Base-by-base conservation (phyloP, 2,888 invertebrate genomes). In the Busseola fusca region DNA sequence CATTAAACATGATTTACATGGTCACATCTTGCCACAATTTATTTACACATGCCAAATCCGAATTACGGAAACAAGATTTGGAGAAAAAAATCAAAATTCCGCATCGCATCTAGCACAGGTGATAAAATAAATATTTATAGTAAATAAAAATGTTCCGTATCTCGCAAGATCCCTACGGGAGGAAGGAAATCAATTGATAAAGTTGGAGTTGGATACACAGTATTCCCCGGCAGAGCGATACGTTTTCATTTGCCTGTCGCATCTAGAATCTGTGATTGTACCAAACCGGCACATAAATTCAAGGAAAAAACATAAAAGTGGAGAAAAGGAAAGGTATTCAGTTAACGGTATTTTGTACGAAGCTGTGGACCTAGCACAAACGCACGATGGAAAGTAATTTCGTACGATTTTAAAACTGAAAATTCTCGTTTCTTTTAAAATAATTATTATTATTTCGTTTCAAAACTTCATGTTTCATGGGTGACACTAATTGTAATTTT, bases 181-280 rank as follows among this genome's bases (percentile, higher is more conserved):
- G 82, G 82, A 86, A 87, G 88, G 87, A 88, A 91, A 92, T 92
- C 92, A 92, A 92, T 92, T 92, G 91, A 90, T 90, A 91, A 91
- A 91, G 89, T 91, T 90, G 86, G 87, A 85, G 89, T 90, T 89
- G 86, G 87, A 85, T 86, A 86, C 85, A 84, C 71, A 72, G 84
- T 78, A 85, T 81, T 87, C 88, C 90, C 89, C 89, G 64, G 78
- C 72, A 86, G 91, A 84, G 83, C 90, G 85, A 92, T 92, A 87
- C 87, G 87, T 92, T 92, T 90, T 91, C 91, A 92, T 92, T 92
- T 90, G 89, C 87, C 81, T 86, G 88, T 88, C 91, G 85, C 87
- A 86, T 90, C 88, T 87, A 86, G 86, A 78, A 87, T 84, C 82
- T 86, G 87, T 84, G 88, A 86, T 85, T 80, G 81, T 78, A 76